Conservation (phyloP, 2,113 vertebrate genomes). For the Rhabdornis inornatus region DNA sequence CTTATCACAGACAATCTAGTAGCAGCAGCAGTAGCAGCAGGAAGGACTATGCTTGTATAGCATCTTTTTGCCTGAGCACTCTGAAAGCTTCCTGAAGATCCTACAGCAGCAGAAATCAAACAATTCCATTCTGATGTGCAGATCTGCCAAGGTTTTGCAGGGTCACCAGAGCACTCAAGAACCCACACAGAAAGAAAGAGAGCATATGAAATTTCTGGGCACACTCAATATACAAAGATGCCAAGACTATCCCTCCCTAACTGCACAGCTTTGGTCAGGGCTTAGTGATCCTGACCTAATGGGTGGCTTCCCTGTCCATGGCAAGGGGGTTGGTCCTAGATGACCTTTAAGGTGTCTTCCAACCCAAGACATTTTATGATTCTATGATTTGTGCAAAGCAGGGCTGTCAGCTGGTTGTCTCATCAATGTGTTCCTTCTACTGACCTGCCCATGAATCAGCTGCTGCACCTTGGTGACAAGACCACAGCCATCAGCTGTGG, state of each 20-base stretch:
- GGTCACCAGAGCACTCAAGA: background rate
- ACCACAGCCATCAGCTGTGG: background rate
- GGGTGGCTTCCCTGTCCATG: background rate
- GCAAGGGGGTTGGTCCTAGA: background rate
- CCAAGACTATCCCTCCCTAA: background rate
- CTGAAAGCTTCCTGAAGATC: background rate
- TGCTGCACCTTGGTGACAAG: background rate
- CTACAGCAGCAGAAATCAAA: background rate
- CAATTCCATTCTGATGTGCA: background rate
- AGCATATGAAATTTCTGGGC: background rate
- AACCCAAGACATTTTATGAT: background rate
- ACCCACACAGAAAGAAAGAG: background rate
- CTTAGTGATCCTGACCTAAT: background rate
- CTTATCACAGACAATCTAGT: background rate
- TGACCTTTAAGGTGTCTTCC: background rate
- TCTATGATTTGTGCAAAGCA: background rate
- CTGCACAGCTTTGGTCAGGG: background rate
- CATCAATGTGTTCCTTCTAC: fast-evolving
- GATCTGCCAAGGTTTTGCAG: background rate
- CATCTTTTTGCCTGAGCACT: background rate
- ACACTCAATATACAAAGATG: background rate
- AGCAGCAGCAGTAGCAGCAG: background rate
- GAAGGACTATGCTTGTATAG: background rate
- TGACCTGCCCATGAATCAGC: background rate
- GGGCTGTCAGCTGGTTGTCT: background rate